Evolutionary conservation across 2,797 vertebrate genomes (phyloP).

Genomic region (Enteromius argenteus): DNA sequence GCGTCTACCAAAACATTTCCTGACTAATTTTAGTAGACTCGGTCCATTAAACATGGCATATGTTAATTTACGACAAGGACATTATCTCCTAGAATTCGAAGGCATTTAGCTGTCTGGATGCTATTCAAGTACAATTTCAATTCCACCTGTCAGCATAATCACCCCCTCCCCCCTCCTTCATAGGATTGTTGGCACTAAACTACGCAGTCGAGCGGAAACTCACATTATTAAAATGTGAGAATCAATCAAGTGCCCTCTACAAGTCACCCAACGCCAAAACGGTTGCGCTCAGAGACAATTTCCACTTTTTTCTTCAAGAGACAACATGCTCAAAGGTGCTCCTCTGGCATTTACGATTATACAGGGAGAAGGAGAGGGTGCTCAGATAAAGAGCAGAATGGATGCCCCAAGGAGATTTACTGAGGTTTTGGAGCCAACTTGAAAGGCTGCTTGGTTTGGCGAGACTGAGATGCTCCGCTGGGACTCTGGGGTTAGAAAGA

Average conservation of each 20-base stretch:
- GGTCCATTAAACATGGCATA: conserved; percentile 53
- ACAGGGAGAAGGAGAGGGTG: conserved; percentile 41
- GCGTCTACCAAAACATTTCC: conserved; percentile 52
- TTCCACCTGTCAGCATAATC: conserved; percentile 67
- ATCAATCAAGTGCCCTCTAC: conserved; percentile 56
- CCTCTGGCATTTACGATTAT: conserved; percentile 50
- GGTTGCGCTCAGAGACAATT: conserved; percentile 31
- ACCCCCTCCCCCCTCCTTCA: conserved; percentile 44
- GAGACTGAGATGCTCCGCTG: conserved; percentile 1
- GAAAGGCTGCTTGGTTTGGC: conserved; percentile 34
- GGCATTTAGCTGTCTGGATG: conserved; percentile 70
- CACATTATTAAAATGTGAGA: conserved; percentile 73
- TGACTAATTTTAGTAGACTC: conserved; percentile 56
- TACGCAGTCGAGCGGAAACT: conserved; percentile 67
- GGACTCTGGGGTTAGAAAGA: conserved; percentile 7
- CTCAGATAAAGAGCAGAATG: conserved; percentile 66
- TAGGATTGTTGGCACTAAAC: conserved; percentile 72
- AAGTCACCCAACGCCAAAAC: conserved; percentile 40
- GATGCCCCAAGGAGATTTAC: conserved; percentile 53
- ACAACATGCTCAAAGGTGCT: conserved; percentile 37
- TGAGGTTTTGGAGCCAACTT: conserved; percentile 23
- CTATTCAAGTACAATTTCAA: conserved; percentile 77
- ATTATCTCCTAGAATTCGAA: conserved; percentile 63
- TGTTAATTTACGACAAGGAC: conserved; percentile 69
- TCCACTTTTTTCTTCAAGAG: conserved; percentile 27